Base-by-base conservation (phyloP, 2,888 invertebrate genomes). In the Dolomedes plantarius region DNA sequence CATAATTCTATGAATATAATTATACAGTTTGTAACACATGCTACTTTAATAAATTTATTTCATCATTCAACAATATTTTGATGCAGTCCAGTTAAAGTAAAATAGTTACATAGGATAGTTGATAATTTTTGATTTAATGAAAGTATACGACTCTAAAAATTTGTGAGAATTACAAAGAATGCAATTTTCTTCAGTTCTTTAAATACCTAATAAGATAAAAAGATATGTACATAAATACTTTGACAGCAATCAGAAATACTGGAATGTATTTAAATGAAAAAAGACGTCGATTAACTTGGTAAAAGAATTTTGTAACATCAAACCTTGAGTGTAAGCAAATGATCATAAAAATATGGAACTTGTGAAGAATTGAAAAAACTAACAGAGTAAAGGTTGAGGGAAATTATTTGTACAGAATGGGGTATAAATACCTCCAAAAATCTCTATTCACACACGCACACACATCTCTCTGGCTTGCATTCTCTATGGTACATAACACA, bases 401-500 rank as follows among this genome's bases (percentile, higher is more conserved):
- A n/a, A 56, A 3, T 23, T 9, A 5, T 56, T 56, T 56, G 56
- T 56, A 56, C 56, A 56, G 11, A 56, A 16, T 2, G 16, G 11
- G 19, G 56, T 56, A 56, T 11, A 56, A n/a, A 36, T 36, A 36
- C 36, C 36, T 36, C 56, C 7, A 6, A 46, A 46, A 46, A 16
- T 11, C 46, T 56, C 16, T 5, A 56, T 23, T n/a, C 19, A 56
- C 56, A 23, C 23, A 56, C 56, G 56, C 16, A n/a, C n/a, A n/a
- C n/a, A n/a, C n/a, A n/a, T n/a, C n/a, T n/a, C n/a, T n/a, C n/a
- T n/a, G n/a, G n/a, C 56, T 62, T 32, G 50, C 69, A 64, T 19
- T 56, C 71, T 19, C n/a, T 39, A 65, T 62, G n/a, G 56, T 31
- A 77, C n/a, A 72, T 6, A 72, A 72, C 5, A 13, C 46, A 74